A percentile compares a stretch with the other conserved stretches of the same genome.
phyloP scores from a whole-genome alignment of 2,797 vertebrate genomes.

The Cossypha heuglini region DNA sequence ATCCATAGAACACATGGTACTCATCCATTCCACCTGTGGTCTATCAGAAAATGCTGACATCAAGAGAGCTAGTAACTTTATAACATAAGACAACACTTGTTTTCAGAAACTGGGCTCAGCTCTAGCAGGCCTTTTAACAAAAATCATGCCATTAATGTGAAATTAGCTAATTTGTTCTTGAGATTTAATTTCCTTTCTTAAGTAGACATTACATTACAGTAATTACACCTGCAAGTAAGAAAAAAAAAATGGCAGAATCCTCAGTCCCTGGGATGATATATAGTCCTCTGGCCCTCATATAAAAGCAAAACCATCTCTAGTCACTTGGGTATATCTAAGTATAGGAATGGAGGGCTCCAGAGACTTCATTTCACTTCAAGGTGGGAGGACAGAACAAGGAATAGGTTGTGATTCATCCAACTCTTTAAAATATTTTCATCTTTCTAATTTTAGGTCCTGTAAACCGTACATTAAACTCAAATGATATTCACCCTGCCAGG shows the following conservation, averaged over 20 bases:
- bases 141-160: not conserved
- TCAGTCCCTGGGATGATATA: not conserved
- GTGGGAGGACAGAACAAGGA: not conserved
- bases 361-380: not conserved
- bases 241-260: not conserved
- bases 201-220: not conserved
- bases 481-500: not conserved
- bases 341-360: not conserved
- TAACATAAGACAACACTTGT: not conserved
- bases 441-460: not conserved
- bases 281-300: not conserved
- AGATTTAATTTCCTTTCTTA: not conserved
- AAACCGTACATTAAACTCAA: not conserved
- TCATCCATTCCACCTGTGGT: not conserved
- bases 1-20: not conserved
- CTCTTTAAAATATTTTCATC: not conserved
- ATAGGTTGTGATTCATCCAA: constrained; percentile 1
- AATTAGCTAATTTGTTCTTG: constrained; percentile 19
- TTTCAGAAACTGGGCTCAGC: not conserved
- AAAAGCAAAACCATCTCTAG: not conserved
- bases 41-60: not conserved
- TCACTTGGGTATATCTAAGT: not conserved
- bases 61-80: not conserved
- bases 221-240: not conserved
- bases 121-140: not conserved